phyloP scores from a whole-genome alignment of 2,113 vertebrate genomes.

The Siniperca knerii region DNA sequence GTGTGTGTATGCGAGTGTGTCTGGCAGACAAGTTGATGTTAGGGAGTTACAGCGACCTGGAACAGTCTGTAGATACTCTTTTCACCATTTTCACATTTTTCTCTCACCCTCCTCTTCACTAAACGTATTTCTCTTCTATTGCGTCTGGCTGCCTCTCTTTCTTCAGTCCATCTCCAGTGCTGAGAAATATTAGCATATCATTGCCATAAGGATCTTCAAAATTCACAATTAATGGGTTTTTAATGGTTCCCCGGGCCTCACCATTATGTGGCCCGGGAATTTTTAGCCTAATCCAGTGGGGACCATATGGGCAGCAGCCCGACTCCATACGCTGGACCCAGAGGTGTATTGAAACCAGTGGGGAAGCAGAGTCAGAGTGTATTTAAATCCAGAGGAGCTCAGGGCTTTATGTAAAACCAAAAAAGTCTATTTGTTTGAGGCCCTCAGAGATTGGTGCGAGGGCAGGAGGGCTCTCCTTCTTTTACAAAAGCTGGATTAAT shows the following conservation, averaged over 20 bases:
- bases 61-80: constrained; percentile 42
- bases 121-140: constrained; percentile 27
- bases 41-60: constrained; percentile 57
- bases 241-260: constrained; percentile 79
- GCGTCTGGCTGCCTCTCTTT: constrained; percentile 38
- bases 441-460: constrained; percentile 47
- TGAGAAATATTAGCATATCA: constrained; percentile 80
- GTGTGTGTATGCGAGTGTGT: constrained; percentile 30
- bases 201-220: constrained; percentile 73
- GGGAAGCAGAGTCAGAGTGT: constrained; percentile 59
- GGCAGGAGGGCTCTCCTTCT: constrained; percentile 47
- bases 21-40: constrained; percentile 52
- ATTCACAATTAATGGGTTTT: constrained; percentile 83
- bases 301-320: constrained; percentile 81
- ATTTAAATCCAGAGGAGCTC: constrained; percentile 67
- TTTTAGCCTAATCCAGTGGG: constrained; percentile 75
- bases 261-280: constrained; percentile 71
- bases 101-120: constrained; percentile 11
- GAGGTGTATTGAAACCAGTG: constrained; percentile 65
- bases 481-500: constrained; percentile 63
- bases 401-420: constrained; percentile 66
- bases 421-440: constrained; percentile 79
- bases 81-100: constrained; percentile 36
- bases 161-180: constrained; percentile 51
- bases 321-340: constrained; percentile 58